Percentiles rank a stretch among this genome's conserved stretches.
Evolutionary conservation across 2,888 invertebrate species (phyloP).

Genomic region (Pristionchus entomophagus): DNA sequence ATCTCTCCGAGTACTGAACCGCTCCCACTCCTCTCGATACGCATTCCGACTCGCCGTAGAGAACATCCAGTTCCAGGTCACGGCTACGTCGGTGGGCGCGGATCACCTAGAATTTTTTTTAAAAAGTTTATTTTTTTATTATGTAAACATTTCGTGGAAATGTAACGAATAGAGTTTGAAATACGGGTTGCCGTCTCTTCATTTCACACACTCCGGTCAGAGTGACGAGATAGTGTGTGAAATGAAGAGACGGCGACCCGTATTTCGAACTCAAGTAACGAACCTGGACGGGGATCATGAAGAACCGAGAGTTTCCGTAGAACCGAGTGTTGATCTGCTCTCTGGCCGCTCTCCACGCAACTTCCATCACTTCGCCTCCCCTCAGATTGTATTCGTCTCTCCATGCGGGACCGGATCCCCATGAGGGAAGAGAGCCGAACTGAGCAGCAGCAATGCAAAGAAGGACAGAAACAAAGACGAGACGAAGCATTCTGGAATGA

Average conservation of each 20-base stretch:
- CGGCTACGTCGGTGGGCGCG: constrained; percentile 16
- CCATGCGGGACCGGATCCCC: constrained; percentile 43
- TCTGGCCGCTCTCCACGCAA: constrained; percentile 39
- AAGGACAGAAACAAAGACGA: constrained; percentile 19
- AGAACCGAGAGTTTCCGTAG: constrained; percentile 39
- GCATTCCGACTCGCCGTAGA: constrained; percentile 47
- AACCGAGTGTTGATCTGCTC: constrained; percentile 44
- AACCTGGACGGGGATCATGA: constrained; percentile 47
- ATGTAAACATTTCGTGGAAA: too few relatives aligned
- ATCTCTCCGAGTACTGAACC: constrained; percentile 21
- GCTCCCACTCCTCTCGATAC: constrained; percentile 18
- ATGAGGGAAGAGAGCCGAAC: not conserved
- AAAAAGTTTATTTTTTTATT: not conserved
- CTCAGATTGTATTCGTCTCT: constrained; percentile 9
- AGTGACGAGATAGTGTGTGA: too few relatives aligned
- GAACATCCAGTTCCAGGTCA: constrained; percentile 43
- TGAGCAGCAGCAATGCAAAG: constrained; percentile 1
- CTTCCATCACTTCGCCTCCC: constrained; percentile 45
- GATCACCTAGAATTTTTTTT: constrained; percentile 24
- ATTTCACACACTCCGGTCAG: too few relatives aligned
- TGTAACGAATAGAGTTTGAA: too few relatives aligned
- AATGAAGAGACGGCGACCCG: too few relatives aligned
- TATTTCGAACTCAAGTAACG: too few relatives aligned
- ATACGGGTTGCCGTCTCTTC: too few relatives aligned
- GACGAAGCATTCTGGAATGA: constrained; percentile 2